Conservation (phyloP, 1,140 invertebrate genomes). For the Magallana ariakensis region DNA sequence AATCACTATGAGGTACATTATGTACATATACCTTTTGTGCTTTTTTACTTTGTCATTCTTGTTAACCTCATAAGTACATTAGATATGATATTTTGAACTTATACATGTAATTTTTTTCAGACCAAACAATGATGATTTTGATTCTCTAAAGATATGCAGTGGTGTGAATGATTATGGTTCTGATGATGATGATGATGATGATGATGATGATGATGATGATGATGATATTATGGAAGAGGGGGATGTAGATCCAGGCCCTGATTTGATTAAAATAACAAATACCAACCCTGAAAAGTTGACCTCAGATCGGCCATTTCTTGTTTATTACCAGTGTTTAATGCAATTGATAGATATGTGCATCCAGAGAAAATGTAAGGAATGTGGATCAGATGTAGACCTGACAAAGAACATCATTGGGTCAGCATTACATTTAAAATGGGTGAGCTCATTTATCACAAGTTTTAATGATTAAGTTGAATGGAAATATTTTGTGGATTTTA, state of each 20-base stretch:
- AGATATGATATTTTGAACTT: background rate
- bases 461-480: no score
- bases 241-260: background rate
- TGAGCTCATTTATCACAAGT: no score
- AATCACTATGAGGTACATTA: background rate
- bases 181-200: no score
- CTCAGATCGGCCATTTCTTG: background rate
- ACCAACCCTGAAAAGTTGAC: background rate
- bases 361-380: background rate
- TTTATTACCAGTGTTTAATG: background rate
- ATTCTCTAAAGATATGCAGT: no score
- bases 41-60: background rate
- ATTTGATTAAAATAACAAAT: background rate
- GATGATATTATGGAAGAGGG: background rate
- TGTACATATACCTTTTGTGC: background rate
- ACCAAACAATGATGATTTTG: background rate
- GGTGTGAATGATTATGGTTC: background rate
- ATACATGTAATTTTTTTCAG: constrained; percentile 1
- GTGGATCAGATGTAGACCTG: background rate
- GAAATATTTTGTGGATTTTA: background rate
- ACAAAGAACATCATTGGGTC: constrained; percentile 26
- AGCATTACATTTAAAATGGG: constrained; percentile 12
- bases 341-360: background rate
- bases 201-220: background rate
- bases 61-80: background rate